Conservation (phyloP, 2,797 vertebrate genomes). For the Poecilia velifera region DNA sequence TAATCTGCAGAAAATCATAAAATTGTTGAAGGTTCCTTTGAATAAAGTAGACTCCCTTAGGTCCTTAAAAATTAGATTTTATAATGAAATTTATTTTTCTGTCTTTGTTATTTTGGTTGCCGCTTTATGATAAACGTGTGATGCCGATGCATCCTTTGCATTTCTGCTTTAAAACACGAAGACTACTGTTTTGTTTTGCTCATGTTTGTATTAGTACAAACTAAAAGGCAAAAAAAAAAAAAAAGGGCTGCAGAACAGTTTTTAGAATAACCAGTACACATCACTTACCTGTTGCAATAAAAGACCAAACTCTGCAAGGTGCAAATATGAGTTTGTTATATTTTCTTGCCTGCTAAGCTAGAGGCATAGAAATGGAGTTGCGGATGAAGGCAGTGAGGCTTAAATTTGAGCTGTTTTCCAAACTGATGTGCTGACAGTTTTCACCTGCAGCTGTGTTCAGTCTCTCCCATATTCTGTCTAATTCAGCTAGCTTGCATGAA, state of each 20-base stretch:
- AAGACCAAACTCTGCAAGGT: background rate
- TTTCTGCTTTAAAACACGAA: background rate
- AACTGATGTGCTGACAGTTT: background rate
- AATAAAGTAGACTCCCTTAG: background rate
- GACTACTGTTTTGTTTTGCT: background rate
- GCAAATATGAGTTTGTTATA: background rate
- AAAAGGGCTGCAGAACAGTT: background rate
- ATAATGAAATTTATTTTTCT: background rate
- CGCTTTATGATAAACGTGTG: background rate
- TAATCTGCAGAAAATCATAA: background rate
- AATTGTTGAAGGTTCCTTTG: background rate
- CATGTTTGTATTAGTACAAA: background rate
- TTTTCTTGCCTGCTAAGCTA: background rate
- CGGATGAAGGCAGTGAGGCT: background rate
- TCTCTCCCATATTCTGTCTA: background rate
- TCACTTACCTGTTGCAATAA: background rate
- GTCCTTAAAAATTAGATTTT: background rate
- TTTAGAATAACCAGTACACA: background rate
- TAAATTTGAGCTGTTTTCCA: slow-evolving; percentile 4
- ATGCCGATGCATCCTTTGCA: background rate
- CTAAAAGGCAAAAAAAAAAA: background rate
- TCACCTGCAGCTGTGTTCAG: background rate
- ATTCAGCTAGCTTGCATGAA: background rate
- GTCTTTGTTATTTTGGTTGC: background rate
- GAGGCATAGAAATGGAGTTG: background rate